phyloP scores from a whole-genome alignment of 2,113 vertebrate genomes.

The Catharus fuscescens region DNA sequence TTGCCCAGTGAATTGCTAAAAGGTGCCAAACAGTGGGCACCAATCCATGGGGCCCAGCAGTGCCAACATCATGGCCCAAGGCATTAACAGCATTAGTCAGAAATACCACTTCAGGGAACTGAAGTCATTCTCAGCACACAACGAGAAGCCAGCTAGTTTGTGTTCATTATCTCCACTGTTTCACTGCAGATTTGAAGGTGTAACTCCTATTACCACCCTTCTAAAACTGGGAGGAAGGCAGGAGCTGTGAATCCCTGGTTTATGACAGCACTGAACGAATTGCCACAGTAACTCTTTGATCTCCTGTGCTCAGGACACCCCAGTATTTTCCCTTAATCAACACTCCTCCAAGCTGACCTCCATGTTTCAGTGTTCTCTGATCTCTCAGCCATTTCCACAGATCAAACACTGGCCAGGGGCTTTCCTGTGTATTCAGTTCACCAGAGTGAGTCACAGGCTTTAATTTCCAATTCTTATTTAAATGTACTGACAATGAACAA shows the following conservation, averaged over 20 bases:
- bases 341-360: conserved; percentile 38
- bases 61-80: not conserved
- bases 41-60: not conserved
- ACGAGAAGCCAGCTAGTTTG: not conserved
- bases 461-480: conserved; percentile 57
- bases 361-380: conserved; percentile 49
- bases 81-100: not conserved
- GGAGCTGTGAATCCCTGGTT: not conserved
- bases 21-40: not conserved
- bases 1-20: not conserved
- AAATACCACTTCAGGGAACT: conserved; percentile 1
- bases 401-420: conserved; percentile 39
- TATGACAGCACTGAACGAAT: not conserved
- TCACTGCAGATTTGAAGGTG: not conserved
- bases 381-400: conserved; percentile 61
- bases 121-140: not conserved
- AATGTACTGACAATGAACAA: not conserved
- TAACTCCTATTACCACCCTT: not conserved
- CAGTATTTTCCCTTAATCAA: conserved; percentile 28
- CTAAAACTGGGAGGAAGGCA: not conserved
- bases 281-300: conserved; percentile 48
- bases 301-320: conserved; percentile 13
- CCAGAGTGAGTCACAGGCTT: not conserved
- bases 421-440: conserved; percentile 38
- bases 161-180: not conserved